Evolutionary conservation across 2,113 vertebrate genomes (phyloP).

Genomic region (Plotosus lineatus): DNA sequence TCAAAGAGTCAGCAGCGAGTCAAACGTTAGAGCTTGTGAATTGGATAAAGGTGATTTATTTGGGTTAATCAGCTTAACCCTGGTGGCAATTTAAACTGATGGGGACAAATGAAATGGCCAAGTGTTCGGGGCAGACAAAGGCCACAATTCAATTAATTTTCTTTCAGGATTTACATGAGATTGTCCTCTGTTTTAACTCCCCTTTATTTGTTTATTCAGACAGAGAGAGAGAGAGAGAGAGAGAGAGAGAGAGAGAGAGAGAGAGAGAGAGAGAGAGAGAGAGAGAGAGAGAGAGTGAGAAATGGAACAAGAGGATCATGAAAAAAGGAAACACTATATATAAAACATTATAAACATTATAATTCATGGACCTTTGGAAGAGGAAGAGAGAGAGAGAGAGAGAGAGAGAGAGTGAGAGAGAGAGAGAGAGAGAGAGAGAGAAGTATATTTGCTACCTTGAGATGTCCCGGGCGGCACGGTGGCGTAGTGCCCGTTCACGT

Average conservation of each 20-base stretch:
- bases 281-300: no score
- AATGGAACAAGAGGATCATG: no score
- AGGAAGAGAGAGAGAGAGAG: no score
- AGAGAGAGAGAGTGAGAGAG: no score
- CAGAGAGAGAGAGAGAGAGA: conserved; percentile 2
- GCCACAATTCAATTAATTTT: conserved; percentile 64
- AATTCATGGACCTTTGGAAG: no score
- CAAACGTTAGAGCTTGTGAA: neutral
- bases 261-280: no score
- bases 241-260: neutral
- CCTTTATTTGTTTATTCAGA: conserved; percentile 27
- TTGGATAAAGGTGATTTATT: conserved; percentile 9
- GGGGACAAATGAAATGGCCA: conserved; percentile 45
- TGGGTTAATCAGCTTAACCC: conserved; percentile 34
- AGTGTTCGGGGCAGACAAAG: conserved; percentile 58
- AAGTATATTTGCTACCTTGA: no score
- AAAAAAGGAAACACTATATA: no score
- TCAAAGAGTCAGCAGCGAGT: neutral
- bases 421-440: no score
- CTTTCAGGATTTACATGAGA: conserved; percentile 50
- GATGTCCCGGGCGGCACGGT: no score
- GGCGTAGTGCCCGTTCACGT: no score
- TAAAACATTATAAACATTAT: no score
- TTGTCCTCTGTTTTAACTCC: conserved; percentile 32
- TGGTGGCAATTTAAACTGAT: conserved; percentile 41